Evolutionary conservation across 2,888 invertebrate species (phyloP).

Genomic region (Oligia fasciuncula): DNA sequence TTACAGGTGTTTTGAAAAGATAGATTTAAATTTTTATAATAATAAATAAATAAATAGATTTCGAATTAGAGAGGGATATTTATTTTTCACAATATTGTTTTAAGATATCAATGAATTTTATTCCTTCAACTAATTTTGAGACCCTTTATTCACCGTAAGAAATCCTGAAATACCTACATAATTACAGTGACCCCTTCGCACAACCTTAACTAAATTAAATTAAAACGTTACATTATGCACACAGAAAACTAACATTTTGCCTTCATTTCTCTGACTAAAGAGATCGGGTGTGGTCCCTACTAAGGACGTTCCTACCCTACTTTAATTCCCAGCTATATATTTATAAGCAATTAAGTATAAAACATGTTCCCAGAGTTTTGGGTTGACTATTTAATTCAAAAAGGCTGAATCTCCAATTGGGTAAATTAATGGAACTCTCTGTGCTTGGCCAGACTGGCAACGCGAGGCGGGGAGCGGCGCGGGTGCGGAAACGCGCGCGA

Average conservation of each 20-base stretch:
- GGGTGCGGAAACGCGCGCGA: too few species aligned
- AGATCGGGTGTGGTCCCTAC: constrained; percentile 4
- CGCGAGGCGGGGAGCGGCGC: too few species aligned
- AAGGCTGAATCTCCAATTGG: constrained; percentile 34
- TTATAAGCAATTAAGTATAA: constrained; percentile 35
- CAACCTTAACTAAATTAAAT: not conserved
- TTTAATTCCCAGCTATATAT: constrained; percentile 47
- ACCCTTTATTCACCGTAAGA: not conserved
- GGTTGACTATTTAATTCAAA: constrained; percentile 23
- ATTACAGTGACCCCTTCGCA: constrained; percentile 1
- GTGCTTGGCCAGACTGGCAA: not conserved
- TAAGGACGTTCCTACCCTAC: constrained; percentile 3
- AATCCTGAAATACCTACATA: not conserved
- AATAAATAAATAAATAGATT: not conserved
- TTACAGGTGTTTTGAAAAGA: not conserved
- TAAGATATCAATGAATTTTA: not conserved
- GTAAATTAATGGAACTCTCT: constrained; percentile 15
- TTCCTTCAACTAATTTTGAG: not conserved
- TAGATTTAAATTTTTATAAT: too few species aligned
- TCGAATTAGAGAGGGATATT: not conserved
- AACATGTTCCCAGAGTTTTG: constrained; percentile 23
- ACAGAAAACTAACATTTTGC: constrained; percentile 19
- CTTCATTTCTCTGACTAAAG: constrained; percentile 2
- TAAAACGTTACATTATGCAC: not conserved
- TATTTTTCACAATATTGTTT: not conserved